Evolutionary conservation across 2,113 vertebrate species (phyloP).

Genomic region (Pelecanus crispus): DNA sequence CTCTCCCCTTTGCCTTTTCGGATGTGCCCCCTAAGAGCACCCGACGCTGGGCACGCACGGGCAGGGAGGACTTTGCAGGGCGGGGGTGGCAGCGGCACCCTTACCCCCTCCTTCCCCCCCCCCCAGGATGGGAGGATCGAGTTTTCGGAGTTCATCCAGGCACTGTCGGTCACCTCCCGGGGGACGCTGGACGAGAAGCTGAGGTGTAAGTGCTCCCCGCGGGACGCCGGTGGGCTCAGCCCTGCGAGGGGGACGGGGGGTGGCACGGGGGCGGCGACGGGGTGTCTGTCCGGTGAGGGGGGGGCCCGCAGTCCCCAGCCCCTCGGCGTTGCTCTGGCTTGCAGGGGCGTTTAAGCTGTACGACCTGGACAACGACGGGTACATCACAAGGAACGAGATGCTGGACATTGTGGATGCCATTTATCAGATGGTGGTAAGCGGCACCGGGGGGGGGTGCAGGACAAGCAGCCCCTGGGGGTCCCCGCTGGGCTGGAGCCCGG

Average conservation of each 20-base stretch:
- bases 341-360: conserved; percentile 98
- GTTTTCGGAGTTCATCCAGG: conserved; percentile 98
- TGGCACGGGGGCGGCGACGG: fast-evolving
- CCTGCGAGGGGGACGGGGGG: not conserved
- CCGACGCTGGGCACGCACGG: fast-evolving
- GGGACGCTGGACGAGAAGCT: conserved; percentile 97
- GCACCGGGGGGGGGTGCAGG: fast-evolving
- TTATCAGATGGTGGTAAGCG: conserved; percentile 99
- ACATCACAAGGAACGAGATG: conserved; percentile 98
- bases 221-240: not conserved
- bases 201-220: conserved; percentile 80
- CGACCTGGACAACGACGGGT: conserved; percentile 95
- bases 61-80: not conserved
- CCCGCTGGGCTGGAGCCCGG: not conserved
- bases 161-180: conserved; percentile 93
- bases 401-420: conserved; percentile 97
- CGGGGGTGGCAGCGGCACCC: not conserved
- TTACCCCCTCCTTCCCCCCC: not conserved
- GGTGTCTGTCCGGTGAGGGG: fast-evolving
- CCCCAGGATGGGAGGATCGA: conserved; percentile 93
- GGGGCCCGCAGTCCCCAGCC: not conserved
- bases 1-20: not conserved
- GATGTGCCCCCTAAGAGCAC: not conserved
- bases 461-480: not conserved
- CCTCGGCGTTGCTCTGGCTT: not conserved